Evolutionary conservation across 2,113 vertebrate species (phyloP), one percentile per base, ranked within the genome.

Genomic region (Psittacula cyanocephala): DNA sequence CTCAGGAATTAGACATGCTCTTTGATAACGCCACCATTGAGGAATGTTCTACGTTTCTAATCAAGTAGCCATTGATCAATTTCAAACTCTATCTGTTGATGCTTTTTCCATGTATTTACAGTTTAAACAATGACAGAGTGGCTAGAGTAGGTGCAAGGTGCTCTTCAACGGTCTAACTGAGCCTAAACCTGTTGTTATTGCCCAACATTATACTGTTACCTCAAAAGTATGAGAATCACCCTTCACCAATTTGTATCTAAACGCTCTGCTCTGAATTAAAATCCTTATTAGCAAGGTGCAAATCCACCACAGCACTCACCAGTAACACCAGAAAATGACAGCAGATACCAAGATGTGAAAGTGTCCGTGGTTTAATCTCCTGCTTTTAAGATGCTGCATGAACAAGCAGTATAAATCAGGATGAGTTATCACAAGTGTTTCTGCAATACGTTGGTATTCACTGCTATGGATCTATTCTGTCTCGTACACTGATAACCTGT

Each of bases 121-220:
- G 24, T 50, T 84, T 18, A 57, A 52, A 20, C 0, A 0, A 1
- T 15, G n/a, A 16, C 18, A 47, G n/a, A 11, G 7, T 15, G 33
- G 17, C 55, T 49, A 12, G 23, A 55, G 41, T 28, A 49, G 35
- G 28, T 7, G 11, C 27, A 44, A 59, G 24, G 24, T 59, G 19
- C n/a, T 47, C 20, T 49, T 47, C 33, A 17, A 7, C 22, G 62
- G 23, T n/a, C 82, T 46, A 41, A 72, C 50, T n/a, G 53, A 60
- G 35, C 47, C 33, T 81, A 72, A 67, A 44, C 5, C 17, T 44
- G 18, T 35, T 29, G 12, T 88, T 81, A 55, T 33, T 74, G 60
- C 25, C 77, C n/a, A 17, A 20, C 46, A 33, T 44, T 43, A 2
- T 9, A n/a, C n/a, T 60, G 25, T 68, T 37, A 55, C 43, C 39